phyloP scores from a whole-genome alignment of 2,888 invertebrate species.

The Tridacna crocea region DNA sequence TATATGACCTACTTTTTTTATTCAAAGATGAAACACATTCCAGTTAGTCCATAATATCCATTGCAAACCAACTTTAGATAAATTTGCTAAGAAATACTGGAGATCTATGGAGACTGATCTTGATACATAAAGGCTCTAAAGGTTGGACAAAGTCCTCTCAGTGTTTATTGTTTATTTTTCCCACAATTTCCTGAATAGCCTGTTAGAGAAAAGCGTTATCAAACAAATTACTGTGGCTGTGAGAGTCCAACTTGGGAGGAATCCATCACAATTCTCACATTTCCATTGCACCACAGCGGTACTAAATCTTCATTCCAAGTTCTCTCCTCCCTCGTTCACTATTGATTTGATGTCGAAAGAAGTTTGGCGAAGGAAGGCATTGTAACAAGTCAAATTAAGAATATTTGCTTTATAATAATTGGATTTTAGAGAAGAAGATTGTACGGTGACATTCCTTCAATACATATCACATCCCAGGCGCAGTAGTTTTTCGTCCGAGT shows the following conservation, averaged over 20 bases:
- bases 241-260: not conserved
- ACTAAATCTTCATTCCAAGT: constrained; percentile 28
- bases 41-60: too few relatives aligned
- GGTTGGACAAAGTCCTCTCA: too few relatives aligned
- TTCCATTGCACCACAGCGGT: constrained; percentile 6
- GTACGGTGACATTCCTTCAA: constrained; percentile 12
- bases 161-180: too few relatives aligned
- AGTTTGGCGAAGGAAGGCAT: constrained; percentile 34
- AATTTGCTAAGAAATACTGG: too few relatives aligned
- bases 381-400: constrained; percentile 45
- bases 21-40: too few relatives aligned
- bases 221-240: not conserved
- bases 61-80: too few relatives aligned
- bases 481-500: too few relatives aligned
- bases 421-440: constrained; percentile 13
- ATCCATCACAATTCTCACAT: constrained; percentile 14
- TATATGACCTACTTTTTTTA: too few relatives aligned
- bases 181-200: too few relatives aligned
- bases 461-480: not conserved
- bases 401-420: constrained; percentile 45
- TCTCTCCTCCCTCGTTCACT: constrained; percentile 31
- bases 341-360: constrained; percentile 52
- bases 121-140: too few relatives aligned
- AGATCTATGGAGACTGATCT: too few relatives aligned
- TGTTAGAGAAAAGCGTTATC: not conserved